Percentiles rank a stretch among this genome's conserved stretches.
phyloP scores from a whole-genome alignment of 2,888 invertebrate species.

The Polydesmus complanatus region DNA sequence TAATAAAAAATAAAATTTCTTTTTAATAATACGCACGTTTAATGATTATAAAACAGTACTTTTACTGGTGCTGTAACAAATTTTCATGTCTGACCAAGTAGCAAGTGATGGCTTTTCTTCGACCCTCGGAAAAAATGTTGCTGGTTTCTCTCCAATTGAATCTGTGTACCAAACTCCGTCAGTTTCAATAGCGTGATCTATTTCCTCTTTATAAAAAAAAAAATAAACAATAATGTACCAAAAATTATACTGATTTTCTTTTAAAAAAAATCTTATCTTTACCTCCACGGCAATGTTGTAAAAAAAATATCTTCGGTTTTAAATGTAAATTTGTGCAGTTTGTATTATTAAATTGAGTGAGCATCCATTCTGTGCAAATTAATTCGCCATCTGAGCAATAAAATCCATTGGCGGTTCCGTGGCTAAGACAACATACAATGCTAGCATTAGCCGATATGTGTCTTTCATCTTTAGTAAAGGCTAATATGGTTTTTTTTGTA shows the following conservation, averaged over 20 bases:
- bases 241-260: background rate
- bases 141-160: background rate
- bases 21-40: background rate
- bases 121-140: background rate
- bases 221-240: background rate
- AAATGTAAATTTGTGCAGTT: constrained; percentile 17
- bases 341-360: constrained; percentile 20
- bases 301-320: constrained; percentile 22
- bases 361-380: constrained; percentile 16
- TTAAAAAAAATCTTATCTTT: background rate
- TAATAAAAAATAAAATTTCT: background rate
- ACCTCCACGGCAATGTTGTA: constrained; percentile 22
- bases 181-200: constrained; percentile 1
- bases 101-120: constrained; percentile 5
- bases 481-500: background rate
- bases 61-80: constrained; percentile 19
- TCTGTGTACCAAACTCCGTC: background rate
- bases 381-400: constrained; percentile 17
- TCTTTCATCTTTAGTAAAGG: constrained; percentile 1
- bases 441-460: constrained; percentile 9
- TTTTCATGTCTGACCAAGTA: constrained; percentile 18
- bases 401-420: constrained; percentile 19
- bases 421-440: constrained; percentile 19
- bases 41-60: background rate
- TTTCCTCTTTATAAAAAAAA: background rate